A percentile compares a stretch with the other conserved stretches of the same genome.
These are phyloP conservation scores for Austrofundulus limnaeus DNA, from an alignment of 2,113 vertebrate species.

Conservation along the genomic window DNA sequence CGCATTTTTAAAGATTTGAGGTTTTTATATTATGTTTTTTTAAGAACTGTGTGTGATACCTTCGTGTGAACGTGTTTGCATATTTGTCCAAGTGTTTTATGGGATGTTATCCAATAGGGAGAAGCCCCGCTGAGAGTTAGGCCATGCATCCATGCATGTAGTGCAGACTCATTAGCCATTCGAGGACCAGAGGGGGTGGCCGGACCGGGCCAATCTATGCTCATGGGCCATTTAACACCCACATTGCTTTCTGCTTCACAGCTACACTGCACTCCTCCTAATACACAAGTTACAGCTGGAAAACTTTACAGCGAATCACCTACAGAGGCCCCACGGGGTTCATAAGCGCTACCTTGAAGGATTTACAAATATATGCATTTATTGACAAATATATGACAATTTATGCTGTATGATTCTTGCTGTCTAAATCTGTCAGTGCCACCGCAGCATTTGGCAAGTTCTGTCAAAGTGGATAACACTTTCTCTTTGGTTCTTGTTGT, in stretches of 20 bases:
- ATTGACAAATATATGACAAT: constrained; percentile 37
- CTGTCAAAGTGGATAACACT: constrained; percentile 17
- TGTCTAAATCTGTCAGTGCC: constrained; percentile 37
- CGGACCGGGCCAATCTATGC: constrained; percentile 47
- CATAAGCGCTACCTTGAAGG: constrained; percentile 4
- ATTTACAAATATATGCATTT: constrained; percentile 48
- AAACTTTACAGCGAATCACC: constrained; percentile 52
- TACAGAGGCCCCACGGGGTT: constrained; percentile 34
- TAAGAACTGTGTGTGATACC: constrained; percentile 5
- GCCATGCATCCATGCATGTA: constrained; percentile 67
- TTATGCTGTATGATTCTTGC: constrained; percentile 19
- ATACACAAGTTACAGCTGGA: constrained; percentile 42
- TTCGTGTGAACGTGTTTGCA: constrained; percentile 26
- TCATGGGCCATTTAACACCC: constrained; percentile 72
- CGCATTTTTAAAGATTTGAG: constrained; percentile 1
- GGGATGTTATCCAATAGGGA: constrained; percentile 56
- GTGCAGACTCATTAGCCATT: constrained; percentile 61
- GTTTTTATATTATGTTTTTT: background rate
- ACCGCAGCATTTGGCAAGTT: background rate
- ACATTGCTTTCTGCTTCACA: constrained; percentile 60
- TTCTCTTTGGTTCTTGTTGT: background rate
- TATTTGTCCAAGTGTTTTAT: constrained; percentile 59
- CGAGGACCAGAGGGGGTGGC: constrained; percentile 56
- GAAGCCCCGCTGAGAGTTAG: constrained; percentile 52
- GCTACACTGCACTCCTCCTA: constrained; percentile 37